Conservation (phyloP, 1,140 invertebrate species). For the Archivesica marissinica region DNA sequence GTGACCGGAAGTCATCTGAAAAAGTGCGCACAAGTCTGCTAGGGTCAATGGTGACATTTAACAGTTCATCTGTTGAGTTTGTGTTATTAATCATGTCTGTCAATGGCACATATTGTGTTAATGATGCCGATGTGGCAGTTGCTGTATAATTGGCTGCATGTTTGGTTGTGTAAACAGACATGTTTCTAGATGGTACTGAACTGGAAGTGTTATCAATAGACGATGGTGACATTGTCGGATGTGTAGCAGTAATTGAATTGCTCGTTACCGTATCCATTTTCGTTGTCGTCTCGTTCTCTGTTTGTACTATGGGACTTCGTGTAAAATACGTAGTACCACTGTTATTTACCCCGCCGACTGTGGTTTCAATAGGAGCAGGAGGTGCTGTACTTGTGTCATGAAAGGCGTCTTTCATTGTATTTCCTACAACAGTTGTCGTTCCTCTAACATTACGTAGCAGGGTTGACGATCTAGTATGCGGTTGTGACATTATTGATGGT, state of each 20-base stretch:
- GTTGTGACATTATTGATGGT: too few relatives aligned
- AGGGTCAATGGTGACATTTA: not conserved
- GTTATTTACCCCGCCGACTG: not conserved
- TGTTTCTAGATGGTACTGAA: not conserved
- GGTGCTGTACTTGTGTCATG: too few relatives aligned
- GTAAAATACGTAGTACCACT: not conserved
- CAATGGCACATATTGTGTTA: not conserved
- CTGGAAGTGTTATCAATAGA: not conserved
- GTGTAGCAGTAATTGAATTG: not conserved
- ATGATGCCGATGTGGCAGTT: not conserved
- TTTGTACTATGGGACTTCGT: not conserved
- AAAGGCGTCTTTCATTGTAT: too few relatives aligned
- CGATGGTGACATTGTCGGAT: not conserved
- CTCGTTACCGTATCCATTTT: not conserved
- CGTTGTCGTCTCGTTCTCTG: not conserved
- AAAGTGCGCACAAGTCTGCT: conserved; percentile 13
- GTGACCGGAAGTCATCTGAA: conserved; percentile 26
- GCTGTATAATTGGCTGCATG: not conserved
- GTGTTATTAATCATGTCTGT: not conserved
- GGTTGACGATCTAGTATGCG: too few relatives aligned
- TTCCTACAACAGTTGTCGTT: too few relatives aligned
- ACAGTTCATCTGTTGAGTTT: not conserved
- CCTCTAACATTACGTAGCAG: too few relatives aligned
- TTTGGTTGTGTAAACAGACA: not conserved
- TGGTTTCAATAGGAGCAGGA: too few relatives aligned